Evolutionary conservation across 2,797 vertebrate species (phyloP), one percentile per base, ranked within the genome.

Genomic region (Petrocephalus schoutedeni): DNA sequence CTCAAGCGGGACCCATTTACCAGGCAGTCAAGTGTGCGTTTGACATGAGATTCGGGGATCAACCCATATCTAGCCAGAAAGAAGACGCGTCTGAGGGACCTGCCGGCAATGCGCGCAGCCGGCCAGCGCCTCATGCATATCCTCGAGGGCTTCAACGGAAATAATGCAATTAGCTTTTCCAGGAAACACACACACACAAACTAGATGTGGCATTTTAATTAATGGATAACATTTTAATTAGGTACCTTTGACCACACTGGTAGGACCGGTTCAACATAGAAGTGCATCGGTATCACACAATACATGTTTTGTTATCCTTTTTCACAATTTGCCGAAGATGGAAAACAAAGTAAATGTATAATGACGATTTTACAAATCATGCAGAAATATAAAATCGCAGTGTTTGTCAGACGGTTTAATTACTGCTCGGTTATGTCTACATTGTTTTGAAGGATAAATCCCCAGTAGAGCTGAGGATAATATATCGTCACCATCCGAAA

Each of bases 191-290:
- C 14, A 54, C 84, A 87, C 80, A 85, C 86, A 74, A 90, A 90
- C n/a, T 87, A 82, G 77, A 87, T 84, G 67, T 87, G 84, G 83
- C 88, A 87, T n/a, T 77, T 89, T 87, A 90, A 92, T 89, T 90
- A 89, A 91, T 89, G 87, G 23, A 16, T 45, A 67, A 87, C 59
- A 53, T 67, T 80, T 49, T 87, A 80, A 90, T 91, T 88, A 88
- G 61, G 19, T 86, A 67, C 88, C 87, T 89, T 89, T 89, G 86
- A 85, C 88, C 59, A 14, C 57, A 36, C 2, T 86, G 28, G 88
- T 89, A 88, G 84, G 74, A 90, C 87, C 23, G 88, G 61, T 74
- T 82, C 59, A 23, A 0, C 23, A 28, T 5, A 23, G 28, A 53
- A 14, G 3, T 45, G 19, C 21, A 45, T 82, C 36, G 14, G 41